Evolutionary conservation across 2,888 invertebrate genomes (phyloP).

Genomic region (Amphipyra berbera): DNA sequence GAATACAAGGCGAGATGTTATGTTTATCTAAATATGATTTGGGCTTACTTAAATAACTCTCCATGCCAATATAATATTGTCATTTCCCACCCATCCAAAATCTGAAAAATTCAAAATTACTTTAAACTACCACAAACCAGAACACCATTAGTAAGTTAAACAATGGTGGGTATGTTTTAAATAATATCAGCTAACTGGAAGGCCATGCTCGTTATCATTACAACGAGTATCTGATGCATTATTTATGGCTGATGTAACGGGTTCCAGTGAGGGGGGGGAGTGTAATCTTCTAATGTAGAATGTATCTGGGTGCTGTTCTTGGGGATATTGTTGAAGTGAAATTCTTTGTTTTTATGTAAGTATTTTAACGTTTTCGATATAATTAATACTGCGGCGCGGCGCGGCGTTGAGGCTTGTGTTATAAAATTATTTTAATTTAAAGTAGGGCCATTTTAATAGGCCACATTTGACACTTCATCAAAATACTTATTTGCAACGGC

Average conservation of each 20-base stretch:
- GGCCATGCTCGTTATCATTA: constrained; percentile 75
- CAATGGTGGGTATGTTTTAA: constrained; percentile 64
- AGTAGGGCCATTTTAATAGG: too few species aligned
- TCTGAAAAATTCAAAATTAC: background rate
- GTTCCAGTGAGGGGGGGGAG: constrained; percentile 27
- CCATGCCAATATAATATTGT: background rate
- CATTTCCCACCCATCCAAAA: background rate
- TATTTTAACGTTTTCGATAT: background rate
- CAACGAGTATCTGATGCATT: constrained; percentile 71
- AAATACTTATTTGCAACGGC: too few species aligned
- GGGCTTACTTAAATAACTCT: too few species aligned
- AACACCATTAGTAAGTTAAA: constrained; percentile 64
- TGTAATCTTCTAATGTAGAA: constrained; percentile 61
- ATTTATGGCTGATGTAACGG: constrained; percentile 77
- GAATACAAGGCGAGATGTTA: too few species aligned
- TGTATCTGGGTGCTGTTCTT: constrained; percentile 43
- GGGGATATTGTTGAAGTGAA: constrained; percentile 21
- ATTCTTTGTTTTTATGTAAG: background rate
- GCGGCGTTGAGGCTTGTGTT: too few species aligned
- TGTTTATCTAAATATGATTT: too few species aligned
- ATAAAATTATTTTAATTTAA: too few species aligned
- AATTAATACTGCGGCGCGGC: too few species aligned
- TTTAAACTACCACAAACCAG: constrained; percentile 26
- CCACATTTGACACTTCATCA: too few species aligned
- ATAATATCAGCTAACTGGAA: constrained; percentile 75